These are phyloP conservation scores for Eurois occulta DNA, from an alignment of 2,888 invertebrate genomes.

Conservation along the genomic window DNA sequence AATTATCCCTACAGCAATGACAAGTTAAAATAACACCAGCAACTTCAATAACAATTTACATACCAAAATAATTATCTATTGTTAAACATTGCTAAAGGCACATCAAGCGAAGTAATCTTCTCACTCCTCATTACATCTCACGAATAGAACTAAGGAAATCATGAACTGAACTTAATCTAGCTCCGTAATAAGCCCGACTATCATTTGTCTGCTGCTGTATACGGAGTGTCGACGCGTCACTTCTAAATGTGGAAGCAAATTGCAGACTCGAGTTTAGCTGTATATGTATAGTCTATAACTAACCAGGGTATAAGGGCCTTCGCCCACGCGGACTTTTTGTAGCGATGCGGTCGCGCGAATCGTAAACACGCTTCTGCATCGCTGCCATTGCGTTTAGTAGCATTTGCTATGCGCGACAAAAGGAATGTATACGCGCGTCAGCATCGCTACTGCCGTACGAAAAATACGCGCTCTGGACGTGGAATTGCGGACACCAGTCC, in stretches of 20 bases:
- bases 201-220: conserved; percentile 54
- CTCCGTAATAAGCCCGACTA: conserved; percentile 47
- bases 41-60: neutral
- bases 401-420: neutral
- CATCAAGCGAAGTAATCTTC: conserved; percentile 18
- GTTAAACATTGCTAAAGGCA: neutral
- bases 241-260: conserved; percentile 52
- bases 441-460: neutral
- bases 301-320: conserved; percentile 39
- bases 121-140: conserved; percentile 17
- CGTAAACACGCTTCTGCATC: neutral
- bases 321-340: conserved; percentile 29
- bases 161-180: conserved; percentile 52
- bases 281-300: conserved; percentile 16
- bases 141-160: conserved; percentile 39
- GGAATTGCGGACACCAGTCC: neutral
- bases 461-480: neutral
- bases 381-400: neutral
- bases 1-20: neutral
- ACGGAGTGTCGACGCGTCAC: conserved; percentile 51
- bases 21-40: neutral
- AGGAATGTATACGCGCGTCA: neutral
- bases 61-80: neutral
- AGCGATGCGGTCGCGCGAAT: neutral
- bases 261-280: conserved; percentile 21